Evolutionary conservation across 2,888 invertebrate species (phyloP).

Genomic region (Spialia ferax): DNA sequence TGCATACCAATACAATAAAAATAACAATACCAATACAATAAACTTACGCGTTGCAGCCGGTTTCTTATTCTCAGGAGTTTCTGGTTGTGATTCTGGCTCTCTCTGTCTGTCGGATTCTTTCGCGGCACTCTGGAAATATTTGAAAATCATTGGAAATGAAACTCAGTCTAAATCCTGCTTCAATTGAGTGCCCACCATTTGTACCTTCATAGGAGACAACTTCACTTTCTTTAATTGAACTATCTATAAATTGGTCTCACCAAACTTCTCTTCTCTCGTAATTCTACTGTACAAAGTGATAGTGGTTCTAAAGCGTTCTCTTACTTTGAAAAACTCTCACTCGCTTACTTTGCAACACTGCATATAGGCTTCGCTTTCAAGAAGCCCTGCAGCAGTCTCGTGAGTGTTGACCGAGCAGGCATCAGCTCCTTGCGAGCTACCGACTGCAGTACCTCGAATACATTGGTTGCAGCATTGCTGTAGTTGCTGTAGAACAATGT

Average conservation of each 20-base stretch:
- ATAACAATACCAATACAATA: not conserved
- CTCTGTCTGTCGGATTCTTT: conserved; percentile 6
- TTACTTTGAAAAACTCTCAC: no score
- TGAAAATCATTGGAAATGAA: no score
- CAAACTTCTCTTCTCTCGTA: no score
- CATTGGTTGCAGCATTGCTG: conserved; percentile 76
- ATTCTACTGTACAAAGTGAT: no score
- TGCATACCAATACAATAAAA: no score
- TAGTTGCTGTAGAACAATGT: no score
- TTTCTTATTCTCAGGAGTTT: conserved; percentile 30
- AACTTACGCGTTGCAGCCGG: conserved; percentile 42
- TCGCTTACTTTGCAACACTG: conserved; percentile 78
- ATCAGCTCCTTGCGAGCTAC: conserved; percentile 49
- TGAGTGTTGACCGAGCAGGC: conserved; percentile 51
- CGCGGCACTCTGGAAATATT: conserved; percentile 38
- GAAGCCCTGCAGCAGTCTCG: conserved; percentile 60
- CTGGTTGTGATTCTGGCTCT: conserved; percentile 9
- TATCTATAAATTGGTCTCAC: no score
- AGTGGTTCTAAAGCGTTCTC: not conserved
- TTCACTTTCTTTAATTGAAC: no score
- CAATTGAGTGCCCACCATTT: no score
- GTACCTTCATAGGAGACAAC: no score
- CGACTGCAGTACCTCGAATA: conserved; percentile 54
- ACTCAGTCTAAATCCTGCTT: no score
- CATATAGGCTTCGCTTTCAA: conserved; percentile 65